A percentile compares a stretch with the other conserved stretches of the same genome.
phyloP scores from a whole-genome alignment of 2,888 invertebrate genomes.

The Diadromus collaris region DNA sequence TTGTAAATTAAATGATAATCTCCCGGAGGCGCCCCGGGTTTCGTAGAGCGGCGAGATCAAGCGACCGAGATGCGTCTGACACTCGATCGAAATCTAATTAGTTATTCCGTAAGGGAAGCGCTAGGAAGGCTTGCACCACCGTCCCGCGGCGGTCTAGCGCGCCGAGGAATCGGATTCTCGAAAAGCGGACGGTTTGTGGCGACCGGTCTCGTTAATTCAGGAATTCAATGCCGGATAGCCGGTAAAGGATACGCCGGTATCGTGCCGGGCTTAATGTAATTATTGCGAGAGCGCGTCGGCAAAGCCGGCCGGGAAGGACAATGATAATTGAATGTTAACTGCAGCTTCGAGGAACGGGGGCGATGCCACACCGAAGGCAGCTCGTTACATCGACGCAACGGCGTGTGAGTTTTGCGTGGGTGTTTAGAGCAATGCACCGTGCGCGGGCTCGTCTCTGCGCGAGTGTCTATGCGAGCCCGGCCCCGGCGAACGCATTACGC shows the following conservation, averaged over 20 bases:
- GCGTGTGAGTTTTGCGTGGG: background rate
- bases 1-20: background rate
- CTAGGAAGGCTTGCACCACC: background rate
- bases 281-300: slow-evolving; percentile 68
- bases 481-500: slow-evolving; percentile 69
- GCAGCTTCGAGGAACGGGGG: slow-evolving; percentile 1
- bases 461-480: slow-evolving; percentile 35
- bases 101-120: slow-evolving; percentile 27
- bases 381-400: background rate
- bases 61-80: slow-evolving; percentile 29
- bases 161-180: slow-evolving; percentile 8
- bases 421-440: background rate
- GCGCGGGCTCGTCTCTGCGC: background rate
- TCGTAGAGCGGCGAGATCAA: slow-evolving; percentile 9
- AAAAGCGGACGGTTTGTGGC: background rate
- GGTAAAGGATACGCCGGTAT: slow-evolving; percentile 58
- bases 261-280: slow-evolving; percentile 66
- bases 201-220: slow-evolving; percentile 63
- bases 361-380: background rate
- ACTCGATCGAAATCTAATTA: slow-evolving; percentile 47
- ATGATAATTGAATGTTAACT: slow-evolving; percentile 73
- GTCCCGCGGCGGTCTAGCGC: background rate
- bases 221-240: slow-evolving; percentile 66
- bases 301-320: slow-evolving; percentile 59
- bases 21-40: background rate